These are phyloP conservation scores for Drosophila subpulchrella DNA, from an alignment of 1,140 invertebrate genomes.

Conservation along the genomic window DNA sequence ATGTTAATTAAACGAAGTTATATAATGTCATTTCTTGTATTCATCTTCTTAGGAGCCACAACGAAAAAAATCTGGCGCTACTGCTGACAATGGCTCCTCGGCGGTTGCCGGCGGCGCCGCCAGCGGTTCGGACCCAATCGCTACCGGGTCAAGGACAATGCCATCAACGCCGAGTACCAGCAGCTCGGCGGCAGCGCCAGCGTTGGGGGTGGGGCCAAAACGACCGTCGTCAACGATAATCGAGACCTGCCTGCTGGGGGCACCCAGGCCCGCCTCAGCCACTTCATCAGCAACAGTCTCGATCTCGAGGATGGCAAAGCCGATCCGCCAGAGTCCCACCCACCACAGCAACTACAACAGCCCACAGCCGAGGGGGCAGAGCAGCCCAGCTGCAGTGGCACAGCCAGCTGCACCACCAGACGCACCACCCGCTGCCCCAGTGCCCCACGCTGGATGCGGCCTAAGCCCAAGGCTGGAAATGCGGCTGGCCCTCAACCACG, in stretches of 20 bases:
- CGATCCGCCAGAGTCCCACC: constrained; percentile 65
- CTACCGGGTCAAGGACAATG: constrained; percentile 73
- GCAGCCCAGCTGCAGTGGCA: constrained; percentile 56
- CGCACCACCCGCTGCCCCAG: constrained; percentile 85
- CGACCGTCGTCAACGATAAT: constrained; percentile 83
- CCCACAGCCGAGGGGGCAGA: constrained; percentile 27
- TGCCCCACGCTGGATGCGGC: constrained; percentile 77
- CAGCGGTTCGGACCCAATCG: constrained; percentile 71
- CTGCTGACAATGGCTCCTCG: constrained; percentile 84
- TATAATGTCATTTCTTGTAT: not conserved
- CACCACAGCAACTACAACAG: not conserved
- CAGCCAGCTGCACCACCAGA: constrained; percentile 6
- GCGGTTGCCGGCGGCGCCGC: constrained; percentile 74
- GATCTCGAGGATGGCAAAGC: constrained; percentile 84
- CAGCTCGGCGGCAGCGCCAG: constrained; percentile 50
- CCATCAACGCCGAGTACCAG: constrained; percentile 61
- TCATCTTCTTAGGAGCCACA: constrained; percentile 39
- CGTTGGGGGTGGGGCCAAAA: constrained; percentile 28
- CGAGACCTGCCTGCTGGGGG: constrained; percentile 81
- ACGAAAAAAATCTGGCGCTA: constrained; percentile 83
- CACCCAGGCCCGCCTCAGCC: constrained; percentile 67
- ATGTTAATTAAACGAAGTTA: not conserved
- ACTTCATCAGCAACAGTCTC: constrained; percentile 84
- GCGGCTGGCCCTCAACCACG: constrained; percentile 86
- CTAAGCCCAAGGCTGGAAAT: constrained; percentile 87